Conservation (phyloP, 2,797 vertebrate genomes). For the Malacoraja senta region DNA sequence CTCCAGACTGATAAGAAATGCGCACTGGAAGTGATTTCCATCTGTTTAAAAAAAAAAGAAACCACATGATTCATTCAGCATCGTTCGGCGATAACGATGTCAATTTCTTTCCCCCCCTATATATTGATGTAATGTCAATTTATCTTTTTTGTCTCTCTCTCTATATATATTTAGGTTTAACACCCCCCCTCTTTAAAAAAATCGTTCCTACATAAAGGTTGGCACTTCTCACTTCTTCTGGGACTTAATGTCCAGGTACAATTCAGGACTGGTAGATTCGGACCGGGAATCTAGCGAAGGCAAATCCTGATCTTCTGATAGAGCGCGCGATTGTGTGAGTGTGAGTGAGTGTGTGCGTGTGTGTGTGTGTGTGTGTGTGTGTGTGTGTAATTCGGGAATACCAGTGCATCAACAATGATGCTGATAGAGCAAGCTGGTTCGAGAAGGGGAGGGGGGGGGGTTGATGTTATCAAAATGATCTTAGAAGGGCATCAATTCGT, state of each 20-base stretch:
- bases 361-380: conserved; percentile 21
- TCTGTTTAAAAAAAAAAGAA: background rate
- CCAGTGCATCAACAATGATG: background rate
- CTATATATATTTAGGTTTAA: too few species aligned
- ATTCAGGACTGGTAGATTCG: conserved; percentile 6
- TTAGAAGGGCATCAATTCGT: background rate
- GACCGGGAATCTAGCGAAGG: too few species aligned
- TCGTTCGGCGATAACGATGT: background rate
- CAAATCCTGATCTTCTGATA: background rate
- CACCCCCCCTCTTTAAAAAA: background rate
- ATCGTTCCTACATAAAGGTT: conserved; percentile 17
- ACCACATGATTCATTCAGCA: background rate
- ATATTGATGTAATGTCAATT: too few species aligned
- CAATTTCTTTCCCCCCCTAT: background rate
- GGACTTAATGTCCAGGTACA: conserved; percentile 31
- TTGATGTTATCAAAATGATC: conserved; percentile 10
- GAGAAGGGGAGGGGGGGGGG: background rate
- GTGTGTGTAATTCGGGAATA: conserved; percentile 9
- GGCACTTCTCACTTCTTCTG: conserved; percentile 28
- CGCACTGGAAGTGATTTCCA: background rate
- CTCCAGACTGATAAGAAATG: conserved; percentile 17
- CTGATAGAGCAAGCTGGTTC: background rate
- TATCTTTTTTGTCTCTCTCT: too few species aligned
- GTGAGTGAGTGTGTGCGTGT: background rate
- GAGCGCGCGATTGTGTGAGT: background rate